Evolutionary conservation across 2,888 invertebrate species (phyloP).

Genomic region (Cabera pusaria): DNA sequence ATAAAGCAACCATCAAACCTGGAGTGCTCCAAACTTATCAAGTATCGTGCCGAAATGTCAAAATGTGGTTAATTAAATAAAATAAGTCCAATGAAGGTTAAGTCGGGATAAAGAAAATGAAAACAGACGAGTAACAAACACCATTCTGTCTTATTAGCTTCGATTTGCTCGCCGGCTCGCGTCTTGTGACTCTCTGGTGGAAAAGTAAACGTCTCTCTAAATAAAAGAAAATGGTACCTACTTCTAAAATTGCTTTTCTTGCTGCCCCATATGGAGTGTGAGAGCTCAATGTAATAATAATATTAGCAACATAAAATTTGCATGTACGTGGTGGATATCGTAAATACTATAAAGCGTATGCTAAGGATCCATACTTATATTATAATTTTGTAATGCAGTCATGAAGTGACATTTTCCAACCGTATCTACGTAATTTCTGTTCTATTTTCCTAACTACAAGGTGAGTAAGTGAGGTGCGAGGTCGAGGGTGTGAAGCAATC

Average conservation of each 20-base stretch:
- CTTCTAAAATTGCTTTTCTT: slow-evolving; percentile 7
- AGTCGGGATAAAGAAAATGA: slow-evolving; percentile 26
- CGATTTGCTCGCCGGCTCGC: slow-evolving; percentile 40
- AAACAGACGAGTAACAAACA: slow-evolving; percentile 38
- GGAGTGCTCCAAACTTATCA: too few species aligned
- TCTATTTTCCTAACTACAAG: slow-evolving; percentile 19
- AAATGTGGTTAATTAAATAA: slow-evolving; percentile 4
- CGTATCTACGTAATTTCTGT: slow-evolving; percentile 20
- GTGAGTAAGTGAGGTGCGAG: not conserved
- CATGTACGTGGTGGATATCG: too few species aligned
- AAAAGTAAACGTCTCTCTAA: slow-evolving; percentile 16
- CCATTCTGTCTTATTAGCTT: slow-evolving; percentile 45
- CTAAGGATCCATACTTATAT: too few species aligned
- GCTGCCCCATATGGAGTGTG: too few species aligned
- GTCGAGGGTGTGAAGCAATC: slow-evolving; percentile 9
- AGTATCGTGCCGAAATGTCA: not conserved
- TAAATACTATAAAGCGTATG: too few species aligned
- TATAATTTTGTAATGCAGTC: too few species aligned
- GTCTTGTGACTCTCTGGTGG: slow-evolving; percentile 31
- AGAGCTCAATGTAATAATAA: too few species aligned
- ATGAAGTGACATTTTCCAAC: slow-evolving; percentile 16
- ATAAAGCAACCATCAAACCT: too few species aligned
- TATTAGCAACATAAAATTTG: too few species aligned
- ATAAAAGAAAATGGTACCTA: slow-evolving; percentile 14
- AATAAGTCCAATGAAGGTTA: slow-evolving; percentile 18